phyloP scores from a whole-genome alignment of 2,113 vertebrate genomes.

The Brevimyrus niger region DNA sequence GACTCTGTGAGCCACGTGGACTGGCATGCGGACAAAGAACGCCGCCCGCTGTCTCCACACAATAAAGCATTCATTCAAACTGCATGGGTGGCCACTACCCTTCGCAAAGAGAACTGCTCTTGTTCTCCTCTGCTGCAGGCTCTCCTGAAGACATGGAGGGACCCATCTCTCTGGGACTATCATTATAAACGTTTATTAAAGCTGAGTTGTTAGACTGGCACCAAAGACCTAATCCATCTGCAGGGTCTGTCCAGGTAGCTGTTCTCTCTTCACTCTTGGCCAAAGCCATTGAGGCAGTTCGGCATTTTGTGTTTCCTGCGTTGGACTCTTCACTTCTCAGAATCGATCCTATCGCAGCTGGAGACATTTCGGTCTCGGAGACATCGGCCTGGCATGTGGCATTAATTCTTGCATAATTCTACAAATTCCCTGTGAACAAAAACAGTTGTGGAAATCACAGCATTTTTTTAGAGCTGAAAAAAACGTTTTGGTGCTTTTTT shows the following conservation, averaged over 20 bases:
- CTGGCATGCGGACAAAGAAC: conserved; percentile 23
- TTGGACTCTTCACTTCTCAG: neutral
- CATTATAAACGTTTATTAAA: conserved; percentile 34
- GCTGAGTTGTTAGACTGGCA: conserved; percentile 44
- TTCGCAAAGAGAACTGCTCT: neutral
- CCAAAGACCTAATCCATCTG: conserved; percentile 20
- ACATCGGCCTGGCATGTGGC: neutral
- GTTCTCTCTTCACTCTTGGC: no score
- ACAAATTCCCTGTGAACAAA: neutral
- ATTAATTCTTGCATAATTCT: neutral
- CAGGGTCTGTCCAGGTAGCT: conserved; percentile 18
- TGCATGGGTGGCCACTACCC: conserved; percentile 28
- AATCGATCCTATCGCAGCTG: neutral
- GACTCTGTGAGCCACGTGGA: neutral
- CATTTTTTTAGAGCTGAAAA: neutral
- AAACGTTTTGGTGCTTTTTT: neutral
- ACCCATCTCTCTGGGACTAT: neutral
- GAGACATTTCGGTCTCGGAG: neutral
- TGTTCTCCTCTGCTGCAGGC: neutral
- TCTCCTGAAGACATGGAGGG: neutral
- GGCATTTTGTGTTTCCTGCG: neutral
- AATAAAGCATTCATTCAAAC: conserved; percentile 27
- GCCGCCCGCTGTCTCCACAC: conserved; percentile 12
- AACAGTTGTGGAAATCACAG: neutral
- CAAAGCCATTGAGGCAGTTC: neutral